phyloP scores from a whole-genome alignment of 1,140 invertebrate genomes.

The Eupeodes corollae region DNA sequence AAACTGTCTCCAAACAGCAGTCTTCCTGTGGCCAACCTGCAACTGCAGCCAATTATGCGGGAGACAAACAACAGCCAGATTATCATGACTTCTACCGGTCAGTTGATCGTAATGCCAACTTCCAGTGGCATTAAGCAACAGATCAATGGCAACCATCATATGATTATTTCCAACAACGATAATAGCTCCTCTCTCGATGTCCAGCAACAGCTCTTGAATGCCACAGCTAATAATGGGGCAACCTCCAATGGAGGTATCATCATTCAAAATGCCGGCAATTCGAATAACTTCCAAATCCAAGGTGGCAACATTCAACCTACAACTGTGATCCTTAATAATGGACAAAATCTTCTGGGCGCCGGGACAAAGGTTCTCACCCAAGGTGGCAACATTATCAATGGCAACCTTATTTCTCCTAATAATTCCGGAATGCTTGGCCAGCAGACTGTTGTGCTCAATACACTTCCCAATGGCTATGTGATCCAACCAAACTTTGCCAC shows the following conservation, averaged over 20 bases:
- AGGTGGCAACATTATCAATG: background rate
- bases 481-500: conserved; percentile 53
- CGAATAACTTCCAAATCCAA: conserved; percentile 11
- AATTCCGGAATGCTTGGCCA: conserved; percentile 55
- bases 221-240: background rate
- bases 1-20: conserved; percentile 2
- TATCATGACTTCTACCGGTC: conserved; percentile 35
- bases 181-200: background rate
- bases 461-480: conserved; percentile 64
- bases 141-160: conserved; percentile 7
- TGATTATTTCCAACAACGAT: conserved; percentile 1
- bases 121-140: conserved; percentile 23
- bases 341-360: conserved; percentile 9
- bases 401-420: conserved; percentile 39
- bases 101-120: conserved; percentile 41
- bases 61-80: conserved; percentile 17
- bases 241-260: conserved; percentile 8
- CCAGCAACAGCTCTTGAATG: background rate
- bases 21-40: background rate
- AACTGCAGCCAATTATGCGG: conserved; percentile 7
- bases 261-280: conserved; percentile 8
- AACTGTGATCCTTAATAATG: conserved; percentile 25
- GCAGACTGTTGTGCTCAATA: conserved; percentile 70
- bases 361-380: conserved; percentile 7
- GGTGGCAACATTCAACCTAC: conserved; percentile 21